Evolutionary conservation across 2,113 vertebrate genomes (phyloP).

Genomic region (Shinisaurus crocodilurus): DNA sequence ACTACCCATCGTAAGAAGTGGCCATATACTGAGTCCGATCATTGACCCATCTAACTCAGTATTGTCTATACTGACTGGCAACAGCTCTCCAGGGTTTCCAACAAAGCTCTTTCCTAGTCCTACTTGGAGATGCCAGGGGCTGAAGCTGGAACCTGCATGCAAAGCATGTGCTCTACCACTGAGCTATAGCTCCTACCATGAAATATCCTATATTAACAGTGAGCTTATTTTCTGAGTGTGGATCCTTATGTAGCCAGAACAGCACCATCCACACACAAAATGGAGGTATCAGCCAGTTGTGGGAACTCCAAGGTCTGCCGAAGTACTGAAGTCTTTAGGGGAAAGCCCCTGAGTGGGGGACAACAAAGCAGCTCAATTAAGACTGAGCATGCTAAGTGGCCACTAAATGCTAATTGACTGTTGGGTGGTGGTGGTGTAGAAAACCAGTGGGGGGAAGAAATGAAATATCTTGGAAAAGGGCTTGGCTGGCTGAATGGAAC

Average conservation of each 20-base stretch:
- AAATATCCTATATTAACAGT: neutral
- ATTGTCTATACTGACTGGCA: no score
- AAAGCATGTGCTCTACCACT: neutral
- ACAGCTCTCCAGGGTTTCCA: no score
- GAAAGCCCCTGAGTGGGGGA: no score
- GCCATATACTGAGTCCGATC: neutral
- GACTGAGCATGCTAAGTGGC: neutral
- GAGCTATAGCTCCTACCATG: neutral
- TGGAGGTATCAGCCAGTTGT: no score
- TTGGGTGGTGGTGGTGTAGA: neutral
- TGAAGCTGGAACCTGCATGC: no score
- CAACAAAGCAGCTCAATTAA: neutral
- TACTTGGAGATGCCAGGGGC: no score
- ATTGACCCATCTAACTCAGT: neutral
- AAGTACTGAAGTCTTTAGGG: no score
- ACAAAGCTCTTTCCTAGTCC: no score
- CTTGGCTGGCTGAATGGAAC: no score
- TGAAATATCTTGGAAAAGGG: neutral
- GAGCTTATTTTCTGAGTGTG: neutral
- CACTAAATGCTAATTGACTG: neutral
- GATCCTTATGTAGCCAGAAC: no score
- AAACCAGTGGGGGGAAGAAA: neutral
- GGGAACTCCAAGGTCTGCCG: neutral
- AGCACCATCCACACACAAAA: no score
- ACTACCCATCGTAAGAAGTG: neutral